Conservation (phyloP, 2,113 vertebrate species). For the Otus sunia region DNA sequence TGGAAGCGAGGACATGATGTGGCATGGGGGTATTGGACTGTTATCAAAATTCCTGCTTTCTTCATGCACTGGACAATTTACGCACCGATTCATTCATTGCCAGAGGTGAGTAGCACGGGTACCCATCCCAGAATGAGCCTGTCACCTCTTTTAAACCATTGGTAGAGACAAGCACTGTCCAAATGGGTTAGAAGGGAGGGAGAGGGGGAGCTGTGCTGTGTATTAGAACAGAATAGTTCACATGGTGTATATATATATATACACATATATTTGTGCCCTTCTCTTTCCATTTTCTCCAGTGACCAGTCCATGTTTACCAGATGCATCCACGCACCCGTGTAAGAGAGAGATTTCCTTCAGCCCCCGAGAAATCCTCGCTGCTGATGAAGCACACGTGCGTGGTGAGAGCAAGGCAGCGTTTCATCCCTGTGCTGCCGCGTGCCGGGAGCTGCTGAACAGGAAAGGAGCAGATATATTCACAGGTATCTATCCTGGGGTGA, state of each 20-base stretch:
- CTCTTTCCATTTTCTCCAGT: neutral
- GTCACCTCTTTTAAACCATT: neutral
- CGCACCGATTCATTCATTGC: rapidly evolving
- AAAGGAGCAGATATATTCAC: rapidly evolving
- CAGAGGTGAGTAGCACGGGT: neutral
- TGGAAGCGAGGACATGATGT: rapidly evolving
- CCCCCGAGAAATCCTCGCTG: neutral
- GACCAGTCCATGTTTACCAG: neutral
- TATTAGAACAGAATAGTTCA: neutral
- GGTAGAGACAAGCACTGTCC: neutral
- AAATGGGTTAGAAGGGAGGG: neutral
- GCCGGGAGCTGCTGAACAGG: neutral
- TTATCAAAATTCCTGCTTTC: neutral
- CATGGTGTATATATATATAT: neutral
- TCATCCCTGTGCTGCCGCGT: rapidly evolving
- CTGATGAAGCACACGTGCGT: rapidly evolving
- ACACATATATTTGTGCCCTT: neutral
- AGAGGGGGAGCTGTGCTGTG: neutral
- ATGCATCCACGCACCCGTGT: rapidly evolving
- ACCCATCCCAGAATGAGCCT: neutral
- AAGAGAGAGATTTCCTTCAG: neutral
- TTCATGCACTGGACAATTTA: rapidly evolving
- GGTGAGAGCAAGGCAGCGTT: neutral
- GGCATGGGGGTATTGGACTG: rapidly evolving
- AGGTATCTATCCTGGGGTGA: neutral